These are phyloP conservation scores for Sebastiscus albofasciatus DNA, from an alignment of 2,797 vertebrate species.

Conservation along the genomic window DNA sequence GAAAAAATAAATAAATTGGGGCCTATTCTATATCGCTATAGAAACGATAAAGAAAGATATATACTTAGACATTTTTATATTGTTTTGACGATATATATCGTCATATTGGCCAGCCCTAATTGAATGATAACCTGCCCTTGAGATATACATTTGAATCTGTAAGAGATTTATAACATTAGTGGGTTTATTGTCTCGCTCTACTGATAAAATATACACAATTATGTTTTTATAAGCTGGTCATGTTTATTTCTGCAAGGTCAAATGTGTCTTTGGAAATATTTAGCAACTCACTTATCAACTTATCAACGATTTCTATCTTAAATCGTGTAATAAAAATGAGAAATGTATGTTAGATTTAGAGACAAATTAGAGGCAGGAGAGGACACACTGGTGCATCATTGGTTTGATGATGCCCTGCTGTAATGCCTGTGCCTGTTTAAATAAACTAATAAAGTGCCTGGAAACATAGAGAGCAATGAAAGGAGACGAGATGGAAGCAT, in stretches of 20 bases:
- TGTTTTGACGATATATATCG: too few species aligned
- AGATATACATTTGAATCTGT: not conserved
- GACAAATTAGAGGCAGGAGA: not conserved
- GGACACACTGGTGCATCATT: conserved; percentile 5
- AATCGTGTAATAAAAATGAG: conserved; percentile 8
- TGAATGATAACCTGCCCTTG: not conserved
- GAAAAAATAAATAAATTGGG: too few species aligned
- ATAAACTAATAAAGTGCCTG: conserved; percentile 75
- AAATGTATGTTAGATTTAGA: not conserved
- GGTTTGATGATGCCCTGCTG: conserved; percentile 59
- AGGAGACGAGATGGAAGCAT: conserved; percentile 83
- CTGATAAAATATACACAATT: not conserved
- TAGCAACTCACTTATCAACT: not conserved
- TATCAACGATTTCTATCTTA: not conserved
- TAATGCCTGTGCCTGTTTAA: conserved; percentile 64
- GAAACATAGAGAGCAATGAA: conserved; percentile 74
- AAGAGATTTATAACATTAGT: not conserved
- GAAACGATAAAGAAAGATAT: not conserved
- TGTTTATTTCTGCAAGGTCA: not conserved
- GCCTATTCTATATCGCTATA: too few species aligned
- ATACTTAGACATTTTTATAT: too few species aligned
- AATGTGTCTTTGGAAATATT: not conserved
- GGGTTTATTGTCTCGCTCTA: not conserved
- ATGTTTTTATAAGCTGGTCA: not conserved
- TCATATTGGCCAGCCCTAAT: too few species aligned